Evolutionary conservation across 2,797 vertebrate genomes (phyloP).

Genomic region (Holocentrus rufus): DNA sequence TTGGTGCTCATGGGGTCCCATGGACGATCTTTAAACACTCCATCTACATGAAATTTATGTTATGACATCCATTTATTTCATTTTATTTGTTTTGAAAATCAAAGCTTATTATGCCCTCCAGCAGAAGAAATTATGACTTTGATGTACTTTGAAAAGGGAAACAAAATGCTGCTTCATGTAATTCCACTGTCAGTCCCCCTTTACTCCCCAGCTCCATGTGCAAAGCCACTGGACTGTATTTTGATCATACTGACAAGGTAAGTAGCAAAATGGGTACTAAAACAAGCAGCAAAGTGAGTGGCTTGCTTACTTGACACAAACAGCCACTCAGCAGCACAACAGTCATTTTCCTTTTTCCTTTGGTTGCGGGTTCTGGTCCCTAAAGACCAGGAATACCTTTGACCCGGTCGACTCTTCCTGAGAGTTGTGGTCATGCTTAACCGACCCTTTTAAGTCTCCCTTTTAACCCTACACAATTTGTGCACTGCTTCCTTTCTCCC

Average conservation of each 20-base stretch:
- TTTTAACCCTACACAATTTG: too few relatives aligned
- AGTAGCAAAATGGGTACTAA: slow-evolving; percentile 22
- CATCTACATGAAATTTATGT: slow-evolving; percentile 13
- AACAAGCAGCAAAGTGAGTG: slow-evolving; percentile 36
- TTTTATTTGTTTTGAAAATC: background rate
- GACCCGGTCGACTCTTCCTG: slow-evolving; percentile 18
- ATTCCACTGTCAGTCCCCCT: slow-evolving; percentile 48
- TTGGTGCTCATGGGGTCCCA: background rate
- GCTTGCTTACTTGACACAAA: slow-evolving; percentile 61
- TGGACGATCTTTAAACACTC: slow-evolving; percentile 2
- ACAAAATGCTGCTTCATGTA: slow-evolving; percentile 31
- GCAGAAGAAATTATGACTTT: slow-evolving; percentile 21
- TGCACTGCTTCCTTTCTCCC: background rate
- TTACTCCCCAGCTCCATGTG: slow-evolving; percentile 25
- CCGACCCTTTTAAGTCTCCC: too few relatives aligned
- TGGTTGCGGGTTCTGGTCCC: slow-evolving; percentile 22
- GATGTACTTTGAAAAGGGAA: background rate
- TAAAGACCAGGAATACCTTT: slow-evolving; percentile 36
- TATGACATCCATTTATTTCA: slow-evolving; percentile 21
- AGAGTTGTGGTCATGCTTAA: too few relatives aligned
- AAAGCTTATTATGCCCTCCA: slow-evolving; percentile 44
- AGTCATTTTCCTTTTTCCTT: slow-evolving; percentile 34
- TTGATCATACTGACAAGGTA: slow-evolving; percentile 55
- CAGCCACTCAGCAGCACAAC: slow-evolving; percentile 33
- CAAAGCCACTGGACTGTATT: slow-evolving; percentile 57